phyloP scores from a whole-genome alignment of 2,797 vertebrate species.

The Columba guinea region DNA sequence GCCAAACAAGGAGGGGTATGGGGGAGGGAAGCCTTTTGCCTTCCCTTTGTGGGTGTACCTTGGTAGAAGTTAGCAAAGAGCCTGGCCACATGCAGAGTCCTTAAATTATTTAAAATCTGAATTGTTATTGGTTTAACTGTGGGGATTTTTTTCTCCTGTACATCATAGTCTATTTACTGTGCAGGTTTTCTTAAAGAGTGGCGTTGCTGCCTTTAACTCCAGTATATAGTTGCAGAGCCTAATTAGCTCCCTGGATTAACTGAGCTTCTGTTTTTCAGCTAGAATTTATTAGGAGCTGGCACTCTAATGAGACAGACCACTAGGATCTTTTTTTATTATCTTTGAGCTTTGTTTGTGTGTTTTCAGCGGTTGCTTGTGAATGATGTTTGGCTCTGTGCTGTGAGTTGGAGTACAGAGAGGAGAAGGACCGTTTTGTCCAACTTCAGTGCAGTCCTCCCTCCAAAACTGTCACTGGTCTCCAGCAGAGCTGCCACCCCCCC shows the following conservation, averaged over 20 bases:
- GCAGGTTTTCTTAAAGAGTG: neutral
- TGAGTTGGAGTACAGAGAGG: neutral
- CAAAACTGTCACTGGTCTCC: neutral
- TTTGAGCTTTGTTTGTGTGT: neutral
- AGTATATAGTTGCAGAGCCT: constrained; percentile 1
- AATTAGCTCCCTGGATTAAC: constrained; percentile 48
- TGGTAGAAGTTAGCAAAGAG: neutral
- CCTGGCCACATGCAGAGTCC: neutral
- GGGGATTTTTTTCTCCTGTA: neutral
- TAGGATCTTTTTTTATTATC: neutral
- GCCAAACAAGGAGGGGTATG: neutral
- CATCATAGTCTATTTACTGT: neutral
- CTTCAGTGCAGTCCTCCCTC: neutral
- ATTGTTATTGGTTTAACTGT: neutral
- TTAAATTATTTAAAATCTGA: neutral
- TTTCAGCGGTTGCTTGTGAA: neutral
- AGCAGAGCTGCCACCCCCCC: neutral
- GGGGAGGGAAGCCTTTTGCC: neutral
- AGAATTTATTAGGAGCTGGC: constrained; percentile 19
- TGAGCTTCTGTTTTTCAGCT: constrained; percentile 11
- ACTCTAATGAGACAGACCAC: neutral
- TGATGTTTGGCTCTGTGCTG: neutral
- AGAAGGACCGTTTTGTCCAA: neutral
- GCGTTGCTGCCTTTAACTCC: neutral
- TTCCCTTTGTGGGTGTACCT: neutral